phyloP scores from a whole-genome alignment of 2,888 invertebrate species.

The Oscheius myriophilus region DNA sequence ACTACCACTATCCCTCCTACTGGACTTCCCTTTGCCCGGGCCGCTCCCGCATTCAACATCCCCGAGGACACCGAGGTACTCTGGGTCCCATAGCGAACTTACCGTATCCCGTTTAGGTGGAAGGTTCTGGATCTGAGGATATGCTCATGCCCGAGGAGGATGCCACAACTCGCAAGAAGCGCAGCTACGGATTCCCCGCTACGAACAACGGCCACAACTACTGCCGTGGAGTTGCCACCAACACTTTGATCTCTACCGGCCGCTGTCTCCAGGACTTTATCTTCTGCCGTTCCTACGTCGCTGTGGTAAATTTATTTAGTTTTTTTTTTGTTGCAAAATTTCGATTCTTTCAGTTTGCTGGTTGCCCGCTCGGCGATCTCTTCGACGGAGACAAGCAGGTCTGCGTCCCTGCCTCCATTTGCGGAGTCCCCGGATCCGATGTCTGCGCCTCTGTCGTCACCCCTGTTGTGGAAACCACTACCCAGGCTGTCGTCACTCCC shows the following conservation, averaged over 20 bases:
- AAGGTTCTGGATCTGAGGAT: constrained; percentile 6
- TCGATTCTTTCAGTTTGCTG: constrained; percentile 33
- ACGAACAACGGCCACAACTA: background rate
- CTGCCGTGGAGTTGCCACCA: constrained; percentile 14
- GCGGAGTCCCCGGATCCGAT: constrained; percentile 4
- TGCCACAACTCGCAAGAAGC: constrained; percentile 13
- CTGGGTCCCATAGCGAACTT: too few relatives aligned
- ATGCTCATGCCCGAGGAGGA: background rate
- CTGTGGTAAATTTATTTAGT: constrained; percentile 35
- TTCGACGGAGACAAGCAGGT: constrained; percentile 35
- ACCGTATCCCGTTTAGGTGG: background rate
- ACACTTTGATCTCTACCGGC: constrained; percentile 42
- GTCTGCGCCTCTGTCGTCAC: background rate
- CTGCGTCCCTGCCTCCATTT: constrained; percentile 29
- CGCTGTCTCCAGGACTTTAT: constrained; percentile 49
- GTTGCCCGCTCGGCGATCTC: constrained; percentile 48
- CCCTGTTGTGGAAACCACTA: background rate
- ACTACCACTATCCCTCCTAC: background rate
- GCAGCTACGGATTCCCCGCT: constrained; percentile 6
- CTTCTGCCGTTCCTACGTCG: constrained; percentile 40
- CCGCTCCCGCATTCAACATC: background rate
- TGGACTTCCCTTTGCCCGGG: background rate
- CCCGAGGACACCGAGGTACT: background rate
- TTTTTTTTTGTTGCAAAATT: background rate
- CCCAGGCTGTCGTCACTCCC: background rate